A percentile compares a stretch with the other conserved stretches of the same genome.
phyloP scores from a whole-genome alignment of 2,888 invertebrate genomes.

The Pogonocherus hispidulus region DNA sequence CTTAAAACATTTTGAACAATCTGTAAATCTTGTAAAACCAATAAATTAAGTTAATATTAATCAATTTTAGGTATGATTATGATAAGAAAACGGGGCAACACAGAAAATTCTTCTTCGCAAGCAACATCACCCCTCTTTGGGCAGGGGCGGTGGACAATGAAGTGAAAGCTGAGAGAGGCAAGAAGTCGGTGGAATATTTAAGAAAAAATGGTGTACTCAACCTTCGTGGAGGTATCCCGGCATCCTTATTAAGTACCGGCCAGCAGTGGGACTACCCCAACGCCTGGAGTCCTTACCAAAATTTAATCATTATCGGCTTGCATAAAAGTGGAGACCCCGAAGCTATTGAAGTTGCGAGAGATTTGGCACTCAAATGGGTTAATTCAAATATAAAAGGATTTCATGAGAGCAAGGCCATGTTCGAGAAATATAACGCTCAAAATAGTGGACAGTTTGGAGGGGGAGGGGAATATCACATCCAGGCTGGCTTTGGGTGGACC shows the following conservation, averaged over 20 bases:
- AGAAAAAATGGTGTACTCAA: conserved; percentile 63
- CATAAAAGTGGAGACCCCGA: conserved; percentile 70
- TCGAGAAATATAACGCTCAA: conserved; percentile 80
- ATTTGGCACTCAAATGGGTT: conserved; percentile 80
- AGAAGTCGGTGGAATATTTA: conserved; percentile 72
- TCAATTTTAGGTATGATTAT: conserved; percentile 70
- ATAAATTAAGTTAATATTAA: too few species aligned
- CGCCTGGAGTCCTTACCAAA: conserved; percentile 88
- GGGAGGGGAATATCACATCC: conserved; percentile 78
- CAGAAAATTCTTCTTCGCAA: conserved; percentile 78
- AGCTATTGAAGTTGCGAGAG: conserved; percentile 71
- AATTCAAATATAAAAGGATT: conserved; percentile 77
- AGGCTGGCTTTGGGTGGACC: conserved; percentile 64
- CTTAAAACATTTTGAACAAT: too few species aligned
- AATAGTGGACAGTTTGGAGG: conserved; percentile 77
- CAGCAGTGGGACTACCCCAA: conserved; percentile 89
- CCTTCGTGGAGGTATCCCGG: conserved; percentile 77
- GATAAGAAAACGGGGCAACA: conserved; percentile 72
- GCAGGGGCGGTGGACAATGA: conserved; percentile 68
- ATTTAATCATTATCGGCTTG: conserved; percentile 77
- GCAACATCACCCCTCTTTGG: conserved; percentile 82
- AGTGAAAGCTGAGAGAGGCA: conserved; percentile 59
- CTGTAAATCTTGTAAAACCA: too few species aligned
- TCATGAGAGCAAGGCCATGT: conserved; percentile 75
- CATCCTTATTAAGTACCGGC: conserved; percentile 73